Base-by-base conservation (phyloP, 2,888 invertebrate genomes). In the Lasioglossum malachurum region DNA sequence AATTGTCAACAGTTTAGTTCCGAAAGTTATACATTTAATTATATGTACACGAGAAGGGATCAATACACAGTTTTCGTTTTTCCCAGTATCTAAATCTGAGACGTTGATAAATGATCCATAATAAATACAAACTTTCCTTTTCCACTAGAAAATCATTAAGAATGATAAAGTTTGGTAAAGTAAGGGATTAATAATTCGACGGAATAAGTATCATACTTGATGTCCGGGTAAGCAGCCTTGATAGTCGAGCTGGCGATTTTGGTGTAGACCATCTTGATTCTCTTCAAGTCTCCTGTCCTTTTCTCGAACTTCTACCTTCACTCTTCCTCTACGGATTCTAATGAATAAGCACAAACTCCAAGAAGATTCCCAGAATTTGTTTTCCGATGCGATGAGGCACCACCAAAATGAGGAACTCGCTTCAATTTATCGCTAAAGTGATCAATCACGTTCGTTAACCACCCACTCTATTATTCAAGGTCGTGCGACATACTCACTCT, bases 401-500 rank as follows among this genome's bases (percentile, higher is more conserved):
- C 92, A 16, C 71, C 71, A 71, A 71, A 38, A n/a, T 64, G 31
- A 64, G n/a, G 41, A n/a, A 5, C n/a, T 41, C 31, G 41, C 41
- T 71, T 14, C 7, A 14, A n/a, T 41, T 14, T 3, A 12, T 10
- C 69, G 23, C 38, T 69, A 10, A 38, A 69, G 2, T 4, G 10
- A 69, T 23, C 3, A 35, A 10, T 38, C 19, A 19, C 31, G 31
- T 64, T 64, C 31, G 7, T 23, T 53, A 53, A 53, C 19, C 19
- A 35, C 7, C 64, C 19, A 19, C 3, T 19, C 7, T 35, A 64
- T 16, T 64, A 19, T 19, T 31, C 64, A 19, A 38, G 14, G 19
- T 19, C 7, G 1, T 0, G 14, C 12, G n/a, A 35, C 27, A 57
- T 78, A 93, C 93, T 94, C 87, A 95, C 95, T 92, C 97, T 98